phyloP scores from a whole-genome alignment of 2,113 vertebrate genomes.

The Panthera leo region DNA sequence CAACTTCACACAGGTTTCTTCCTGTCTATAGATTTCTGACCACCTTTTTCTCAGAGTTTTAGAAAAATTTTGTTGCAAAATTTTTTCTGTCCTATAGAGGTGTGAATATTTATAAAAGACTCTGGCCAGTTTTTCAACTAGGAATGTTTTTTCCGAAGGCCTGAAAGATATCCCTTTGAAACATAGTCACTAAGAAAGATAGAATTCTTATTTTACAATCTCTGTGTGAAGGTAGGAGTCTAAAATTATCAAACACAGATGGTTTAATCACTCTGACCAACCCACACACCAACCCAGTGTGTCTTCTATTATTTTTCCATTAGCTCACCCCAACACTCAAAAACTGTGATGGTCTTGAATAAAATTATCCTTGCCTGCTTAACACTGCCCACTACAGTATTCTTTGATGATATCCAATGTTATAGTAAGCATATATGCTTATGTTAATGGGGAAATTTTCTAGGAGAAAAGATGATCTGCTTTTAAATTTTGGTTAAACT shows the following conservation, averaged over 20 bases:
- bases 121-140: not conserved
- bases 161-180: not conserved
- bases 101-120: not conserved
- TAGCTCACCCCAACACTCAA: not conserved
- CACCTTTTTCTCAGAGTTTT: not conserved
- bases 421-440: not conserved
- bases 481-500: not conserved
- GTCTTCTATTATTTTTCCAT: not conserved
- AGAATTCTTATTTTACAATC: not conserved
- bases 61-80: not conserved
- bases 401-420: not conserved
- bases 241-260: not conserved
- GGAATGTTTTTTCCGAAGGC: not conserved
- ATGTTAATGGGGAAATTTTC: not conserved
- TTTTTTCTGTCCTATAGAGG: not conserved
- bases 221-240: not conserved
- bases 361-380: not conserved
- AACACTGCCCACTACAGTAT: not conserved
- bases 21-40: not conserved
- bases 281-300: accelerated
- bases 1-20: not conserved
- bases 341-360: not conserved
- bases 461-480: not conserved
- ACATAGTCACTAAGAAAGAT: not conserved
- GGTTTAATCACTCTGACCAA: not conserved